Percentiles rank a stretch among this genome's conserved stretches.
Conservation (phyloP, 2,888 invertebrate species). For the Diarsia dahlii region DNA sequence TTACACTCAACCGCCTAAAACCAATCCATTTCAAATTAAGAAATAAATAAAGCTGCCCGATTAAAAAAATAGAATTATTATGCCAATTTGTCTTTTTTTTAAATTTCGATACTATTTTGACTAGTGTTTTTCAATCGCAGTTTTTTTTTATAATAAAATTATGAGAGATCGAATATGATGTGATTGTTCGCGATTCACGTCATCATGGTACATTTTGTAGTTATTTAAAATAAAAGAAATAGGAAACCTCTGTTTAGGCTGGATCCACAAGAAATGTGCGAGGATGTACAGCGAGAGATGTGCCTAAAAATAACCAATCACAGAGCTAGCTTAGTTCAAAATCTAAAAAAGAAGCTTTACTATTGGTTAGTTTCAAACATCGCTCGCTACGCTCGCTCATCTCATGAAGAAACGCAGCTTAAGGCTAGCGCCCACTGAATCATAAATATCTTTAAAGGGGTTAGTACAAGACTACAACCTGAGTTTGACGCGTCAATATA, state of each 20-base stretch:
- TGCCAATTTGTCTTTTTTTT: conserved; percentile 48
- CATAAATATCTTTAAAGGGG: neutral
- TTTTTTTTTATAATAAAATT: conserved; percentile 31
- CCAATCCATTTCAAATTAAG: conserved; percentile 20
- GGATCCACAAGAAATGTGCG: too few species aligned
- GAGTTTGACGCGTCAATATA: conserved; percentile 14
- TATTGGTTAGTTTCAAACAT: too few species aligned
- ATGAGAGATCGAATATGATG: conserved; percentile 58
- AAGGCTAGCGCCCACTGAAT: conserved; percentile 37
- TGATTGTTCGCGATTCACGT: conserved; percentile 41
- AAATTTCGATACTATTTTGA: conserved; percentile 60
- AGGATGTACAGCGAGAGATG: too few species aligned
- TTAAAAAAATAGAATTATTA: conserved; percentile 34
- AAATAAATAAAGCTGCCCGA: conserved; percentile 62
- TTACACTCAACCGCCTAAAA: conserved; percentile 37
- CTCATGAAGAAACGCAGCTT: neutral
- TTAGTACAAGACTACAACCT: conserved; percentile 48
- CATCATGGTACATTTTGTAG: conserved; percentile 29
- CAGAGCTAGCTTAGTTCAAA: too few species aligned
- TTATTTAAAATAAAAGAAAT: conserved; percentile 40
- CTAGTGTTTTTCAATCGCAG: conserved; percentile 62
- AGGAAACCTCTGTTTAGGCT: conserved; percentile 24
- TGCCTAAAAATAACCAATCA: too few species aligned
- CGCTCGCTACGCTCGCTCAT: too few species aligned
- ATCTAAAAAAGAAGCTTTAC: too few species aligned